Evolutionary conservation across 2,888 invertebrate genomes (phyloP).

Genomic region (Steinernema carpocapsae): DNA sequence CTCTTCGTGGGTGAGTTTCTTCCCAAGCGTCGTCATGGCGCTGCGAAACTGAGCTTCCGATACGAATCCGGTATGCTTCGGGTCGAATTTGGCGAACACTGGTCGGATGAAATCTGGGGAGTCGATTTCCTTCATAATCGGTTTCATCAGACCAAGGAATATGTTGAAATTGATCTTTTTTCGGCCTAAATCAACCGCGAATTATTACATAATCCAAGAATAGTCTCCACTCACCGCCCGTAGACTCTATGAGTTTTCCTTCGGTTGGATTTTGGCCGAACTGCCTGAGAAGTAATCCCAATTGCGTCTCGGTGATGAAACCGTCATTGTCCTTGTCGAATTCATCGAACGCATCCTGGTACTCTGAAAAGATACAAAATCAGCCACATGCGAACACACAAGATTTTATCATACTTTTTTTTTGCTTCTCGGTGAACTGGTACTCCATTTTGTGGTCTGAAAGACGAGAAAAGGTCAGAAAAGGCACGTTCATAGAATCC

Average conservation of each 20-base stretch:
- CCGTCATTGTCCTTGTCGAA: constrained; percentile 99
- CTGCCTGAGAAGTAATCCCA: constrained; percentile 87
- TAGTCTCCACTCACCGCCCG: constrained; percentile 79
- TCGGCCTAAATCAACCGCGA: constrained; percentile 77
- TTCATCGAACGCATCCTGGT: constrained; percentile 99
- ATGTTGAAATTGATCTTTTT: constrained; percentile 99
- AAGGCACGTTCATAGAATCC: background rate
- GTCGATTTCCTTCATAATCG: constrained; percentile 99
- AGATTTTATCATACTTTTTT: constrained; percentile 73
- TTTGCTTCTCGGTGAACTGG: constrained; percentile 94
- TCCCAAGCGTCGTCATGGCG: constrained; percentile 99
- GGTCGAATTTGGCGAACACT: constrained; percentile 94
- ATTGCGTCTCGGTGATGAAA: constrained; percentile 93
- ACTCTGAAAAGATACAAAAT: constrained; percentile 75
- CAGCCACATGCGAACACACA: background rate
- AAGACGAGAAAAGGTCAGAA: background rate
- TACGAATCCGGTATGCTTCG: constrained; percentile 99
- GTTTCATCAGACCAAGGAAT: constrained; percentile 99
- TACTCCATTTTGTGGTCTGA: constrained; percentile 69
- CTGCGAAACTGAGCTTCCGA: constrained; percentile 96
- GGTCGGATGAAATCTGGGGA: constrained; percentile 97
- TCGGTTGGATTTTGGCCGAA: constrained; percentile 99
- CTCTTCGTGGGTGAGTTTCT: constrained; percentile 97
- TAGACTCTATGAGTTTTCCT: constrained; percentile 99
- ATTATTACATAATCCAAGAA: constrained; percentile 40